These are phyloP conservation scores for Odocoileus virginianus DNA, from an alignment of 2,113 vertebrate species.

Conservation along the genomic window DNA sequence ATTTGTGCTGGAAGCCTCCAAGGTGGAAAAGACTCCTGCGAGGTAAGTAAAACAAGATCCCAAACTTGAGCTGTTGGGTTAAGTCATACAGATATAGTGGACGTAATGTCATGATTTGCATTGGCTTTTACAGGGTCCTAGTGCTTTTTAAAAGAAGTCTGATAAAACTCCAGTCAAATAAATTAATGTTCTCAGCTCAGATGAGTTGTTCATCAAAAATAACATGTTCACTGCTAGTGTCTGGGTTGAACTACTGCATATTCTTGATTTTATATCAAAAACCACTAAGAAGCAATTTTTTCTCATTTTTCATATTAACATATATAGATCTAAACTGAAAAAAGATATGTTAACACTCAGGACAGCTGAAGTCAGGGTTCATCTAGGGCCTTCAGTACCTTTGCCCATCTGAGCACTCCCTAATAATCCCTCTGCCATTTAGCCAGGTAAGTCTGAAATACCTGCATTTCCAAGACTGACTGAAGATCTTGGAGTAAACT, in stretches of 20 bases:
- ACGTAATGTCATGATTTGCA: accelerated
- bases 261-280: not conserved
- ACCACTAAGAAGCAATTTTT: not conserved
- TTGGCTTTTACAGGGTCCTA: not conserved
- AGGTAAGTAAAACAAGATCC: conserved; percentile 68
- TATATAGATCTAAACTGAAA: not conserved
- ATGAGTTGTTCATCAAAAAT: not conserved
- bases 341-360: not conserved
- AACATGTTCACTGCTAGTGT: not conserved
- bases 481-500: not conserved
- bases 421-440: not conserved
- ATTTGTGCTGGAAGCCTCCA: conserved; percentile 74
- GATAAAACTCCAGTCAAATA: not conserved
- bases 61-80: not conserved
- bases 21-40: conserved; percentile 69
- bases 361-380: not conserved
- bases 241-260: not conserved
- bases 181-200: not conserved
- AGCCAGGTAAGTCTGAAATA: not conserved
- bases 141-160: not conserved
- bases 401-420: not conserved
- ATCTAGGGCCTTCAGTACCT: not conserved
- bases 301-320: not conserved
- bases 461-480: not conserved
- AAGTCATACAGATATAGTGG: not conserved